phyloP scores from a whole-genome alignment of 2,113 vertebrate species.

The Galeopterus variegatus region DNA sequence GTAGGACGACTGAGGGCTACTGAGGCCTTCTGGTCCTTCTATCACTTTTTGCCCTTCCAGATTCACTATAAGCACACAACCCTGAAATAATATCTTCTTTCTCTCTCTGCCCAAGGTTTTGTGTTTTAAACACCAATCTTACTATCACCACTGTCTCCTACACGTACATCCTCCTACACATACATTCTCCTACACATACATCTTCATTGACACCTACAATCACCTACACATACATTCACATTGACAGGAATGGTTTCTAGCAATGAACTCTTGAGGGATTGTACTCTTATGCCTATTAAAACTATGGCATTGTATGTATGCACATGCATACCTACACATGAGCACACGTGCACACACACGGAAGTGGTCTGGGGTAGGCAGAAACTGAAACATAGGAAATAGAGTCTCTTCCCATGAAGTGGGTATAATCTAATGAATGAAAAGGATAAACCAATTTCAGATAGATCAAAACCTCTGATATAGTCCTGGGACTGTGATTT shows the following conservation, averaged over 20 bases:
- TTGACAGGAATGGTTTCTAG: not conserved
- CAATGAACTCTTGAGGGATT: not conserved
- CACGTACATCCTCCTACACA: not conserved
- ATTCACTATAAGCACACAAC: not conserved
- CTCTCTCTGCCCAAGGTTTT: not conserved
- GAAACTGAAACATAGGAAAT: not conserved
- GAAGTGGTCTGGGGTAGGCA: not conserved
- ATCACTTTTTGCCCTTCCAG: not conserved
- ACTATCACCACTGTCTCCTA: not conserved
- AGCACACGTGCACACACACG: not conserved
- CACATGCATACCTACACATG: no score
- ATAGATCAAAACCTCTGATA: not conserved
- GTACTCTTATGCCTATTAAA: not conserved
- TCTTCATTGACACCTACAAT: not conserved
- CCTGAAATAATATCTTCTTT: conserved; percentile 42
- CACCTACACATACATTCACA: not conserved
- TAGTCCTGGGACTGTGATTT: not conserved
- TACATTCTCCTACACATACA: no score
- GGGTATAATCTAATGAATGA: not conserved
- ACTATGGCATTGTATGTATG: not conserved
- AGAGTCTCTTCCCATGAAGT: not conserved
- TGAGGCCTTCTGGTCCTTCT: not conserved
- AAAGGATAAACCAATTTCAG: not conserved
- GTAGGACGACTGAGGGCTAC: not conserved
- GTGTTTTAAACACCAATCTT: not conserved